Evolutionary conservation across 2,888 invertebrate genomes (phyloP).

Genomic region (Kuschelorhynchus macadamiae): DNA sequence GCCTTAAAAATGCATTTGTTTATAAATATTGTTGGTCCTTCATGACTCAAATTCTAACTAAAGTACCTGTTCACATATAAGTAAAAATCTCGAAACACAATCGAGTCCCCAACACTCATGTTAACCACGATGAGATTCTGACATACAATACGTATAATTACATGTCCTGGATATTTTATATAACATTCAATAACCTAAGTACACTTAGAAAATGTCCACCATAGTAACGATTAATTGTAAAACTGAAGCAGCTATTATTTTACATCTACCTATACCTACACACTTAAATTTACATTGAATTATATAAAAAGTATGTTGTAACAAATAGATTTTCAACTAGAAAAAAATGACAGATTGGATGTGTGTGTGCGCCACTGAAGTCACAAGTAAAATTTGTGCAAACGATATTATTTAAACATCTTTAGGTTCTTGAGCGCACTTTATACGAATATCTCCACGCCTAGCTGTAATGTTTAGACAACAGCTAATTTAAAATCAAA

Average conservation of each 20-base stretch:
- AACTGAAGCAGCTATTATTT: conserved; percentile 21
- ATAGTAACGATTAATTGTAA: conserved; percentile 15
- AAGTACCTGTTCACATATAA: too few species aligned
- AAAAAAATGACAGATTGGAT: conserved; percentile 16
- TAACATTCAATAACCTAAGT: conserved; percentile 16
- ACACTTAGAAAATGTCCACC: conserved; percentile 16
- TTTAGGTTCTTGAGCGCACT: too few species aligned
- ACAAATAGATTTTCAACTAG: conserved; percentile 3
- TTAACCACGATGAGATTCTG: not conserved
- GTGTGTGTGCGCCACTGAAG: too few species aligned
- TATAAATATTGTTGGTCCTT: too few species aligned
- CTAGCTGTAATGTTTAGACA: too few species aligned
- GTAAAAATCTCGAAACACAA: too few species aligned
- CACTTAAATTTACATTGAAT: conserved; percentile 25
- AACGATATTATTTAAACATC: too few species aligned
- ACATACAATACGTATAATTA: not conserved
- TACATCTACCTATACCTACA: conserved; percentile 24
- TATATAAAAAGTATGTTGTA: conserved; percentile 17
- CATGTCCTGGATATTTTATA: conserved; percentile 16
- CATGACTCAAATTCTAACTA: too few species aligned
- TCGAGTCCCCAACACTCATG: too few species aligned
- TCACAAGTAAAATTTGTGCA: not conserved
- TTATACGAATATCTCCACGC: too few species aligned
- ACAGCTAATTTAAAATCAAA: too few species aligned
- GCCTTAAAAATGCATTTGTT: too few species aligned